A percentile compares a stretch with the other conserved stretches of the same genome.
Evolutionary conservation across 2,797 vertebrate genomes (phyloP).

Genomic region (Margarornis squamiger): DNA sequence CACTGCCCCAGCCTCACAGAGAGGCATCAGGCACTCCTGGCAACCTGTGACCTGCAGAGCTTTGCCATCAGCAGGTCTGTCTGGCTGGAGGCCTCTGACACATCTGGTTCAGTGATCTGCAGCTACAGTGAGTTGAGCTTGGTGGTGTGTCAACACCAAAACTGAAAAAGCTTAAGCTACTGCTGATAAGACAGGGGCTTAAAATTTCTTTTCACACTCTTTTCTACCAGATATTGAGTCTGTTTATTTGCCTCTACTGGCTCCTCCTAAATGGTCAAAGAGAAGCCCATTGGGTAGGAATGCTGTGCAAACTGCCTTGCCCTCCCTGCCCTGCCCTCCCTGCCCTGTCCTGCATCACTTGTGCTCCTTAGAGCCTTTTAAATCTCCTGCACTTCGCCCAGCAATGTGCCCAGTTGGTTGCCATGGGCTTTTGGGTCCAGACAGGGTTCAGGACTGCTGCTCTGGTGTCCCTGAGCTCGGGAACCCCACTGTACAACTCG

Average conservation of each 20-base stretch:
- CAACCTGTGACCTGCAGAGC: background rate
- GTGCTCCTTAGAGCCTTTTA: rapidly evolving
- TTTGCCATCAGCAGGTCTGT: background rate
- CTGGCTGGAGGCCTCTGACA: background rate
- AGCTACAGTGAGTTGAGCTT: background rate
- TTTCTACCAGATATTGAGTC: background rate
- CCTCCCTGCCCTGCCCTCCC: background rate
- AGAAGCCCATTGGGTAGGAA: background rate
- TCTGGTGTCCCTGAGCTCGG: background rate
- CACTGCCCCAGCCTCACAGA: background rate
- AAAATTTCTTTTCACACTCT: background rate
- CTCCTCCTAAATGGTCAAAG: background rate
- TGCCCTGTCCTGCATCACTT: background rate
- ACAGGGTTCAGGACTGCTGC: background rate
- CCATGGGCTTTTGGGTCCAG: rapidly evolving
- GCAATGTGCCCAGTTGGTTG: background rate
- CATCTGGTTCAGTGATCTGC: background rate
- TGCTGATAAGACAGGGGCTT: background rate
- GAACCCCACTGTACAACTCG: background rate
- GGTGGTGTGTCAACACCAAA: background rate
- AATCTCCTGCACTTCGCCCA: rapidly evolving
- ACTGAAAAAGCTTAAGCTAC: background rate
- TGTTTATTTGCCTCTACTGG: background rate
- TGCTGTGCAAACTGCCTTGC: background rate
- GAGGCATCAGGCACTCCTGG: background rate